phyloP scores from a whole-genome alignment of 2,797 vertebrate genomes.

The Calcarius lapponicus region DNA sequence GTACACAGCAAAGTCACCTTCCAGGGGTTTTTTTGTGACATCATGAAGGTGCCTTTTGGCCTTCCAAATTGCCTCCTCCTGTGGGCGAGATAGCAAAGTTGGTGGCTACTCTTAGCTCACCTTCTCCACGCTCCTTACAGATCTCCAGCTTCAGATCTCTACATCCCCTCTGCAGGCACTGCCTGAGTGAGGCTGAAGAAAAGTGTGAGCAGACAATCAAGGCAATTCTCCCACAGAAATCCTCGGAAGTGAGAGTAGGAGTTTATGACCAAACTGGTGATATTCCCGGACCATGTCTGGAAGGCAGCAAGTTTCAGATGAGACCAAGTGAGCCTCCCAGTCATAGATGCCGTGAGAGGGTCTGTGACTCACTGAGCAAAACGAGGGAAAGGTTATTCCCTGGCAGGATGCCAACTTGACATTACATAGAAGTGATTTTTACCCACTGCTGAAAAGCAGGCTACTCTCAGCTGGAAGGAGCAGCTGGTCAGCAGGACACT shows the following conservation, averaged over 20 bases:
- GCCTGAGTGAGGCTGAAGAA: background rate
- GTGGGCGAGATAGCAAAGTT: background rate
- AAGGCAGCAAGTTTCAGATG: background rate
- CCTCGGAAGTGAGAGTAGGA: background rate
- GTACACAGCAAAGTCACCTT: background rate
- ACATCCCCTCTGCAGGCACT: background rate
- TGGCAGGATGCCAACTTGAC: background rate
- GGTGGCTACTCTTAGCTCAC: background rate
- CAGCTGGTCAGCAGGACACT: conserved; percentile 19
- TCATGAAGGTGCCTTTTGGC: background rate
- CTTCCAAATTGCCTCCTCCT: background rate
- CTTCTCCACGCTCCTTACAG: background rate
- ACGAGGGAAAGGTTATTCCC: background rate
- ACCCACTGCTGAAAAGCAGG: background rate
- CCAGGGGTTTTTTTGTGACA: background rate
- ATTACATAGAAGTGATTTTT: background rate
- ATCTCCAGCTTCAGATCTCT: background rate
- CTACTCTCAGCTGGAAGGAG: background rate
- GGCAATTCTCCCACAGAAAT: background rate
- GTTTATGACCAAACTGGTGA: background rate
- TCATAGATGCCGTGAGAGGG: background rate
- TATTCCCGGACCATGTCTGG: background rate
- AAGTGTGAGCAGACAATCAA: background rate
- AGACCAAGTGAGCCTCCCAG: background rate
- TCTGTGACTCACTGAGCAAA: background rate